Evolutionary conservation across 92 coral and sea anemone genomes (phyloP), one percentile per base, ranked within the genome.

Genomic region (Siderastrea radians): DNA sequence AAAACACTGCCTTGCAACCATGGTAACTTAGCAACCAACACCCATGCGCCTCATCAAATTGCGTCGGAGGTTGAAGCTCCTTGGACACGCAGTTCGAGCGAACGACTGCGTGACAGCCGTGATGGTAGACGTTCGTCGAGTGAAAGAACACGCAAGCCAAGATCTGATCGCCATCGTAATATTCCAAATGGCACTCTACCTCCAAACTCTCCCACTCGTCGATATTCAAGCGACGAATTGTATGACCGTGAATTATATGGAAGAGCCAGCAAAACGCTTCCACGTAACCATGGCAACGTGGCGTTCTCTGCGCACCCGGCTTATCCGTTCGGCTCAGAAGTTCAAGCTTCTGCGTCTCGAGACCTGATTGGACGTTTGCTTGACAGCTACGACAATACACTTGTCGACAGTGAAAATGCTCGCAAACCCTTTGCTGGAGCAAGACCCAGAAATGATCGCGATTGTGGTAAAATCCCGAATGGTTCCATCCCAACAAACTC

Each of bases 141-240:
- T 38, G 87, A 74, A 17, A 61, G 81, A 49, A 43, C 68, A 59
- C 72, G 49, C 53, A 82, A 82, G 55, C 52, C 49, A 48, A 72
- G 58, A 73, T 48, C 15, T 43, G 87, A 74, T 61, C 73, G 71
- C 72, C 88, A 86, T 69, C 53, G 55, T 19, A 72, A 81, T 51
- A 60, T 81, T 58, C 49, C 65, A 4, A 62, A 74, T 50, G 80
- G 87, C 49, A 62, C 50, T 16, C 2, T 60, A 17, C 64, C 73
- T 1, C 45, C 63, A 50, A 74, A 74, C 69, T 50, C 45, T 13
- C 80, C 64, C 7, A 61, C 63, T 43, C 80, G 87, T 19, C 73
- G 80, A 48, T 73, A 84, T 74, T 84, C 87, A 52, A 84, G 82
- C 69, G 84, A 65, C 11, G 84, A 79, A 48, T 50, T 79, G 15